A percentile compares a stretch with the other conserved stretches of the same genome.
Conservation (phyloP, 2,113 vertebrate species). For the Jacana jacana region DNA sequence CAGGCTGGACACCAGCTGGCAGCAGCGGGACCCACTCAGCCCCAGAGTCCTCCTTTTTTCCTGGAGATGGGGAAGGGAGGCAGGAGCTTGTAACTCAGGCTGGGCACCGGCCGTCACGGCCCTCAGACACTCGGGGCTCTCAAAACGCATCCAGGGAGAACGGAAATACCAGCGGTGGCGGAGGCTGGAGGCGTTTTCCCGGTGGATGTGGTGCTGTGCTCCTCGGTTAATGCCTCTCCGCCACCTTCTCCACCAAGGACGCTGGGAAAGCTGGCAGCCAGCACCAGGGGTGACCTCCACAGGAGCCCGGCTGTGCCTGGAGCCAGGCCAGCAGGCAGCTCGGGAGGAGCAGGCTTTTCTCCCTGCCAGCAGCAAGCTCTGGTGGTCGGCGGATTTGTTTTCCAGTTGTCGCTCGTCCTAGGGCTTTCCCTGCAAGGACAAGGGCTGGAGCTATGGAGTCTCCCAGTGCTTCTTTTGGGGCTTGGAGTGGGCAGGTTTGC, state of each 20-base stretch:
- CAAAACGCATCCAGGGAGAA: neutral
- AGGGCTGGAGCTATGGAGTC: neutral
- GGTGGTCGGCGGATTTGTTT: constrained; percentile 12
- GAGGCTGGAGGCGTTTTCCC: neutral
- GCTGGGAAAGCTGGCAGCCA: neutral
- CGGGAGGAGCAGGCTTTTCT: neutral
- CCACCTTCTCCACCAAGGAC: constrained; percentile 12
- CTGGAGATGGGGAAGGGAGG: neutral
- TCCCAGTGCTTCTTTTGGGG: neutral
- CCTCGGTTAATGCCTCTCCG: neutral
- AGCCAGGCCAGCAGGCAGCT: neutral
- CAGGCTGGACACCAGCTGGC: constrained; percentile 43
- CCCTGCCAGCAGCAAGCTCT: neutral
- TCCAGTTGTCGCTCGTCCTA: neutral
- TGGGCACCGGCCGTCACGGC: fast-evolving
- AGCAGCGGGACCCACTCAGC: neutral
- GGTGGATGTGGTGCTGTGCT: neutral
- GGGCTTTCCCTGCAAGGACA: neutral
- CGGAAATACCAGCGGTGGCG: fast-evolving
- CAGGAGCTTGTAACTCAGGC: neutral
- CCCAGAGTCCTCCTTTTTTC: neutral
- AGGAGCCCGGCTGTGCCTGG: constrained; percentile 4
- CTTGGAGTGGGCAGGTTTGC: neutral
- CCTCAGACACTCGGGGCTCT: neutral
- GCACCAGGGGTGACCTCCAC: constrained; percentile 7